A percentile compares a stretch with the other conserved stretches of the same genome.
phyloP scores from a whole-genome alignment of 2,113 vertebrate genomes.

The Phyllostomus discolor region DNA sequence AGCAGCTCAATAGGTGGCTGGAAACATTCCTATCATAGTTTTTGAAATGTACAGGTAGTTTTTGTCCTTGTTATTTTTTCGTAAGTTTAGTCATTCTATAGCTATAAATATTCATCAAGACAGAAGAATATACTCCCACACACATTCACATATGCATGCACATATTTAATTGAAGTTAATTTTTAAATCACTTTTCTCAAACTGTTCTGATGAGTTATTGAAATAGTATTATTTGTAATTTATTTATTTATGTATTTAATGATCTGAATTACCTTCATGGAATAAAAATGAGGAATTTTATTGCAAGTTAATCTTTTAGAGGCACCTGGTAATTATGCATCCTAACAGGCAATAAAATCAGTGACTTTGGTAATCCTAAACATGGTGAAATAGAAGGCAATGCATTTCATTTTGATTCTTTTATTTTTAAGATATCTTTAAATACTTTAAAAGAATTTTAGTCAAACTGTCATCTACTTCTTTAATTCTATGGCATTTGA shows the following conservation, averaged over 20 bases:
- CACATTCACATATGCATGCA: background rate
- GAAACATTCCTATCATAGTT: constrained; percentile 38
- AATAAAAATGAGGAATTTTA: background rate
- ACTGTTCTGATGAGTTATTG: background rate
- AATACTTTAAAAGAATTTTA: constrained; percentile 68
- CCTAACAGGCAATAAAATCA: constrained; percentile 15
- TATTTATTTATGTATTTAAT: constrained; percentile 5
- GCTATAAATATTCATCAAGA: background rate
- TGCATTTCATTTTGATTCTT: constrained; percentile 67
- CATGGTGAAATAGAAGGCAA: constrained; percentile 34
- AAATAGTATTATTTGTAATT: background rate
- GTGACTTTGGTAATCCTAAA: constrained; percentile 44
- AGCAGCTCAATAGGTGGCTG: constrained; percentile 30
- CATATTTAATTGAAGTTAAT: background rate
- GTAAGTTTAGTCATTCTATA: background rate
- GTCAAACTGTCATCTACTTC: constrained; percentile 58
- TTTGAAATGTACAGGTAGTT: background rate
- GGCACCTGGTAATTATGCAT: background rate
- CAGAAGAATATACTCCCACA: background rate
- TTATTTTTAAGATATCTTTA: constrained; percentile 43
- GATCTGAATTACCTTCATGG: background rate
- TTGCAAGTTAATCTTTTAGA: constrained; percentile 4
- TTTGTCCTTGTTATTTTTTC: background rate
- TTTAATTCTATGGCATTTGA: constrained; percentile 80
- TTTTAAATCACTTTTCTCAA: background rate